Conservation (phyloP, 2,113 vertebrate species). For the Phoenicopterus ruber region DNA sequence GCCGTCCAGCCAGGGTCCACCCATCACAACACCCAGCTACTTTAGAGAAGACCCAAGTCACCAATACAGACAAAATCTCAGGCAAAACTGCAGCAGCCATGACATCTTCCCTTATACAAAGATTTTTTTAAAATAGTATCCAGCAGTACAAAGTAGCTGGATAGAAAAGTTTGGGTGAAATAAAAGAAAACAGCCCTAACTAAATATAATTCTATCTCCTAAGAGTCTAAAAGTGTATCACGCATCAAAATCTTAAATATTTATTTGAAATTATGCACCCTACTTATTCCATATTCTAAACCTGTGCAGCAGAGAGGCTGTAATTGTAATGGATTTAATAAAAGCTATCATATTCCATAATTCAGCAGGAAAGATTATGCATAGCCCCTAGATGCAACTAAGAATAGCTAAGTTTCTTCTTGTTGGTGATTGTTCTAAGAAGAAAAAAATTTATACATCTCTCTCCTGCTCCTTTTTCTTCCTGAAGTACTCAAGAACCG, state of each 20-base stretch:
- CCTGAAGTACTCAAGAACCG: not conserved
- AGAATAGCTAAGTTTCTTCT: slow-evolving; percentile 70
- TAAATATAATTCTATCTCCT: slow-evolving; percentile 32
- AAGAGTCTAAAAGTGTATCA: slow-evolving; percentile 66
- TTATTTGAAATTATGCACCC: slow-evolving; percentile 77
- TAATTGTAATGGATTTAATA: slow-evolving; percentile 70
- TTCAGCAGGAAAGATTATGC: slow-evolving; percentile 69
- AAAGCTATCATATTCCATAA: slow-evolving; percentile 70
- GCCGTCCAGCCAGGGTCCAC: too few relatives aligned
- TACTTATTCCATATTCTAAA: slow-evolving; percentile 77
- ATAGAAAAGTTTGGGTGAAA: not conserved
- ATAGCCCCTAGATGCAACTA: slow-evolving; percentile 59
- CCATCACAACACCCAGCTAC: not conserved
- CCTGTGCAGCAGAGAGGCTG: slow-evolving; percentile 59
- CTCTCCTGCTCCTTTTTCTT: not conserved
- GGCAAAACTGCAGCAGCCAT: not conserved
- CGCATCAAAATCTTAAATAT: slow-evolving; percentile 77
- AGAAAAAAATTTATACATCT: not conserved
- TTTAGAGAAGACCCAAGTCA: not conserved
- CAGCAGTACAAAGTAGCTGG: not conserved
- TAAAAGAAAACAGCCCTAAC: not conserved
- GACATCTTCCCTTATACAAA: not conserved
- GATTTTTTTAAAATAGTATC: not conserved
- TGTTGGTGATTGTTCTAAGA: slow-evolving; percentile 39
- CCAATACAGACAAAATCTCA: not conserved